A percentile compares a stretch with the other conserved stretches of the same genome.
Evolutionary conservation across 2,113 vertebrate species (phyloP).

Genomic region (Ariopsis seemanni): DNA sequence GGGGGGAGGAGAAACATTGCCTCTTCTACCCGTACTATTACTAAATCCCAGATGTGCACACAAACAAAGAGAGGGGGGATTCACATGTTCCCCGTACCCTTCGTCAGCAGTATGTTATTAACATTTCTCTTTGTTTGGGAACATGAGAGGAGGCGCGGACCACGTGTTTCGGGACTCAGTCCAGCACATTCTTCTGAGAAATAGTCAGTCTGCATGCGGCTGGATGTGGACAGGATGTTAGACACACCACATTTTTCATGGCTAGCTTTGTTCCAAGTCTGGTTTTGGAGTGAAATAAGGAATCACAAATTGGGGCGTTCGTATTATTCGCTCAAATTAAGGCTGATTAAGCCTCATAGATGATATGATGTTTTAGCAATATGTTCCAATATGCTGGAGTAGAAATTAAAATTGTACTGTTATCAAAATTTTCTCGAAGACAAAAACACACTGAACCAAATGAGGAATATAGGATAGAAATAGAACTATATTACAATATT

Average conservation of each 20-base stretch:
- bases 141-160: conserved; percentile 45
- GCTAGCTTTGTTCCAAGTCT: conserved; percentile 24
- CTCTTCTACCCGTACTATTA: conserved; percentile 55
- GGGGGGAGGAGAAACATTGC: neutral
- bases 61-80: conserved; percentile 46
- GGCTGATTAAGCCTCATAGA: neutral
- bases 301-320: neutral
- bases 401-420: neutral
- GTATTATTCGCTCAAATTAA: neutral
- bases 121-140: conserved; percentile 56
- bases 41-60: conserved; percentile 66
- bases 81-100: conserved; percentile 38
- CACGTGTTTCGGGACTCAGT: conserved; percentile 30
- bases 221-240: conserved; percentile 46
- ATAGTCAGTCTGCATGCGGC: conserved; percentile 27
- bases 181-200: conserved; percentile 46
- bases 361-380: neutral
- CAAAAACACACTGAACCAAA: too few species aligned
- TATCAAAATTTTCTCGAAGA: neutral
- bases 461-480: neutral
- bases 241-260: conserved; percentile 35
- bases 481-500: neutral
- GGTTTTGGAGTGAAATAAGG: conserved; percentile 9
- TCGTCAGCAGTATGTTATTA: conserved; percentile 60
- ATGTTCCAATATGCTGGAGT: neutral